A percentile compares a stretch with the other conserved stretches of the same genome.
Conservation (phyloP, 2,888 invertebrate genomes). For the Lamellibrachia satsuma region DNA sequence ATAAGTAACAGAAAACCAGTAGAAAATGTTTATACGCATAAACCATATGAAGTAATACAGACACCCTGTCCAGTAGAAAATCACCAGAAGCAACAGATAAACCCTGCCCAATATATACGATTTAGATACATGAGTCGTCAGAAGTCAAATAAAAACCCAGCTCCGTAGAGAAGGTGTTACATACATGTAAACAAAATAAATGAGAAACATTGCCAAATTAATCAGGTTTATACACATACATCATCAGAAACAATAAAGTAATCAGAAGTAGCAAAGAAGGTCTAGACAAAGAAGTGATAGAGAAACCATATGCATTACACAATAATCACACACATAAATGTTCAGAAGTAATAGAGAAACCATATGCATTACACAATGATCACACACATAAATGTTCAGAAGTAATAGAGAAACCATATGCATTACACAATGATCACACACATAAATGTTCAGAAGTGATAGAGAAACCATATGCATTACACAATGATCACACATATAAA, state of each 20-base stretch:
- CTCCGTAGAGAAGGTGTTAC: background rate
- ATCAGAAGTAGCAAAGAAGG: constrained; percentile 44
- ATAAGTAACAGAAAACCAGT: no score
- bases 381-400: constrained; percentile 39
- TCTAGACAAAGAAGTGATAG: constrained; percentile 43
- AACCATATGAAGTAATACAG: no score
- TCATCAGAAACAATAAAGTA: constrained; percentile 42
- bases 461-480: constrained; percentile 45
- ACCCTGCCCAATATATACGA: background rate
- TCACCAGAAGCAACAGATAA: background rate
- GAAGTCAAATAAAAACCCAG: background rate
- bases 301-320: constrained; percentile 45
- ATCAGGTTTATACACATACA: background rate
- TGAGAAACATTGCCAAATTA: no score
- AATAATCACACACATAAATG: constrained; percentile 42
- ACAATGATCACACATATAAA: constrained; percentile 43
- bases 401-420: constrained; percentile 44
- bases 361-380: constrained; percentile 46
- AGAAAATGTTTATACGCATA: no score
- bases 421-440: constrained; percentile 45
- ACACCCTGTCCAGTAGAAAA: background rate
- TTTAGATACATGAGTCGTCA: background rate
- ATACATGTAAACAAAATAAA: no score
- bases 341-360: constrained; percentile 43
- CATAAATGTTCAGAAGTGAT: constrained; percentile 41